Percentiles rank a stretch among this genome's conserved stretches.
These are phyloP conservation scores for Tipula unca DNA, from an alignment of 2,888 invertebrate species.

Conservation along the genomic window DNA sequence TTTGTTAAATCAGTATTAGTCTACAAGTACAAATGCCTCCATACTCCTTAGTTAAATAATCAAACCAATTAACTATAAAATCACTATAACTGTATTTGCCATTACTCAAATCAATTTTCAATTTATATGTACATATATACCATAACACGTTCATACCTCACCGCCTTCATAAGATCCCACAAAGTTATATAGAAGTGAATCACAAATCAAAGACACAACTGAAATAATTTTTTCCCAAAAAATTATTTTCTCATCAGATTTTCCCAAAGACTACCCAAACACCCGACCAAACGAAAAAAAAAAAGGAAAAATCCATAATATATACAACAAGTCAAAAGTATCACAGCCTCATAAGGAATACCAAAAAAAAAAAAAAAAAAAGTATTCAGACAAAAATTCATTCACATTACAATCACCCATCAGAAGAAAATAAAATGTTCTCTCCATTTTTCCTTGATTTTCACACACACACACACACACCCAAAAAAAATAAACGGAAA, in stretches of 20 bases:
- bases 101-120: not conserved
- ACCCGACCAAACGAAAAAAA: not conserved
- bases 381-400: not conserved
- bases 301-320: not conserved
- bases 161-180: not conserved
- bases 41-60: not conserved
- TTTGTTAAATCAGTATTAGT: too few relatives aligned
- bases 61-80: not conserved
- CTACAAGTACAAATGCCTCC: too few relatives aligned
- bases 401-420: constrained; percentile 8
- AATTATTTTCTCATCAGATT: not conserved
- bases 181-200: not conserved
- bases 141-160: not conserved
- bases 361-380: not conserved
- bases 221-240: not conserved
- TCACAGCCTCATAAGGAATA: not conserved
- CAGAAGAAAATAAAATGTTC: not conserved
- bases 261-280: not conserved
- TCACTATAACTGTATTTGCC: too few relatives aligned
- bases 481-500: not conserved
- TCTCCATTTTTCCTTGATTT: not conserved
- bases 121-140: not conserved
- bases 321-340: not conserved
- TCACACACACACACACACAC: not conserved
- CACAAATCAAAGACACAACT: not conserved